These are phyloP conservation scores for Amphipoea lucens DNA, from an alignment of 2,888 invertebrate species.

Conservation along the genomic window DNA sequence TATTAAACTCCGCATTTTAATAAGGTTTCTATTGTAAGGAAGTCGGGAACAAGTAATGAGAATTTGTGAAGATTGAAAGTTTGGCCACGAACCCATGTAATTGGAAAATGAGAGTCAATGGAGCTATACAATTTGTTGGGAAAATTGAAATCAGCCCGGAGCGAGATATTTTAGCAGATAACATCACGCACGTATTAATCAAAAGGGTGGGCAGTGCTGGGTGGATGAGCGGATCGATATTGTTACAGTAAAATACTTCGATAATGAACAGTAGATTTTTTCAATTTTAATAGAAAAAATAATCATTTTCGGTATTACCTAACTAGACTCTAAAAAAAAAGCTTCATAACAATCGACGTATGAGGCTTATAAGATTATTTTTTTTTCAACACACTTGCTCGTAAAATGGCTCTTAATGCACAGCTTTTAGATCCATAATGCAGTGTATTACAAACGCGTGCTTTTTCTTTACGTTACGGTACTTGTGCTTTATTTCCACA, in stretches of 20 bases:
- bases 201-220: neutral
- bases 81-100: conserved; percentile 1
- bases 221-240: neutral
- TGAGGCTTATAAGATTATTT: neutral
- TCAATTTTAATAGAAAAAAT: neutral
- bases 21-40: conserved; percentile 26
- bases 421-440: no score
- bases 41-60: conserved; percentile 27
- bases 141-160: neutral
- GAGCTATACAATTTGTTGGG: neutral
- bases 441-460: no score
- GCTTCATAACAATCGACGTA: neutral
- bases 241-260: neutral
- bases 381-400: no score
- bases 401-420: no score
- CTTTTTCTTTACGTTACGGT: no score
- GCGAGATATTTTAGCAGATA: neutral
- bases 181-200: no score
- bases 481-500: no score
- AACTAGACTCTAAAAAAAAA: neutral
- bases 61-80: conserved; percentile 13
- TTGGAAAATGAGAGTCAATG: conserved; percentile 22
- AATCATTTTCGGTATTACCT: neutral
- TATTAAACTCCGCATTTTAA: conserved; percentile 47
- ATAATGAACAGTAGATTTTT: neutral